These are phyloP conservation scores for Leptobrachium ailaonicum DNA, from an alignment of 2,113 vertebrate genomes.

Conservation along the genomic window DNA sequence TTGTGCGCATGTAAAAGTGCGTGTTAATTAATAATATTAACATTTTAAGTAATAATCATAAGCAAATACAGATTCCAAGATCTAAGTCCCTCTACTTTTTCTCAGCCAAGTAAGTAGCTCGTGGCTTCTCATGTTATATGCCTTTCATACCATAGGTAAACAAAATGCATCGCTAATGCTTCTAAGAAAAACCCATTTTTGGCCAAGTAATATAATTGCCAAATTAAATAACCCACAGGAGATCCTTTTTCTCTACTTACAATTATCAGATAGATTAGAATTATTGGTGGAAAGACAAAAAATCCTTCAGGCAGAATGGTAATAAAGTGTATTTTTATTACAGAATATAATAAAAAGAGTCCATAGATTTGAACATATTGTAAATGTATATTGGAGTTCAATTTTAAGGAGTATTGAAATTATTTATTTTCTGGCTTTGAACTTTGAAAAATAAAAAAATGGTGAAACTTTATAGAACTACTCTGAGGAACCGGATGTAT, in stretches of 20 bases:
- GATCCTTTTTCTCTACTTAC: not conserved
- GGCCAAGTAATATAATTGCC: not conserved
- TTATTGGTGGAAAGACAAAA: slow-evolving; percentile 1
- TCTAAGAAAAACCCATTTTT: not conserved
- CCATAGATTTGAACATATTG: not conserved
- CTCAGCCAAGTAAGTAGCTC: no score
- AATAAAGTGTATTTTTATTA: not conserved
- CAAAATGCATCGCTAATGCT: not conserved
- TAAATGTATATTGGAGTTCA: not conserved
- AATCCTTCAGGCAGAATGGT: not conserved
- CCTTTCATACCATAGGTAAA: not conserved
- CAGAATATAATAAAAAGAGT: not conserved
- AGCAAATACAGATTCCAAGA: no score
- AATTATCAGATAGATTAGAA: not conserved
- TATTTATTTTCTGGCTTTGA: no score
- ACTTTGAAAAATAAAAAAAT: no score
- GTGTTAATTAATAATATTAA: no score
- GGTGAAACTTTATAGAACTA: no score
- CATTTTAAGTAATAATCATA: no score
- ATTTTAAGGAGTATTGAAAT: not conserved
- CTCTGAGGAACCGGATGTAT: no score
- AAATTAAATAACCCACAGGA: not conserved
- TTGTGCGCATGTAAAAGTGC: no score
- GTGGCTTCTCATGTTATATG: no score
- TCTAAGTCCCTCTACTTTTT: no score